A percentile compares a stretch with the other conserved stretches of the same genome.
These are phyloP conservation scores for Tiliacea citrago DNA, from an alignment of 2,888 invertebrate genomes.

Conservation along the genomic window DNA sequence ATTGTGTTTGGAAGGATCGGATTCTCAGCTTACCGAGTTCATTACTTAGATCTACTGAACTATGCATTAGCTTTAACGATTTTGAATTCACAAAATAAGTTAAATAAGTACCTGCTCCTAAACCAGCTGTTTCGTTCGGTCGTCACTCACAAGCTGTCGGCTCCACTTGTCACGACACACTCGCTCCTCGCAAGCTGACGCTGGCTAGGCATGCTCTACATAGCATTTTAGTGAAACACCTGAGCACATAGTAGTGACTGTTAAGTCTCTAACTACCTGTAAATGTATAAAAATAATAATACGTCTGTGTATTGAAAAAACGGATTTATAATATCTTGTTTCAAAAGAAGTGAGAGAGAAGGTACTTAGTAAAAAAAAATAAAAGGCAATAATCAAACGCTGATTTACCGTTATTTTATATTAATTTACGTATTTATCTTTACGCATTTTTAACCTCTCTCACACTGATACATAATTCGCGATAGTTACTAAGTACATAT, in stretches of 20 bases:
- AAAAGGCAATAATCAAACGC: background rate
- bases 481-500: background rate
- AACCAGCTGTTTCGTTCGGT: background rate
- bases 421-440: background rate
- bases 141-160: slow-evolving; percentile 5
- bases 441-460: too few species aligned
- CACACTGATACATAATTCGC: background rate
- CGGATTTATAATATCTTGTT: background rate
- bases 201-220: background rate
- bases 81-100: background rate
- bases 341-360: background rate
- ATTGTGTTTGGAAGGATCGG: slow-evolving; percentile 54
- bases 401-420: too few species aligned
- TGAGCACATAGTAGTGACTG: slow-evolving; percentile 28
- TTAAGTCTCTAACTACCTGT: background rate
- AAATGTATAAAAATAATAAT: background rate
- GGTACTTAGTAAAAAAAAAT: too few species aligned
- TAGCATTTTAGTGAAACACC: slow-evolving; percentile 14
- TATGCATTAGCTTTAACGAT: slow-evolving; percentile 29
- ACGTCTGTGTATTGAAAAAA: background rate
- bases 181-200: background rate
- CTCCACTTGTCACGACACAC: background rate
- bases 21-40: slow-evolving; percentile 39
- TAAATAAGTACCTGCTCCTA: slow-evolving; percentile 24
- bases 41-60: slow-evolving; percentile 44